phyloP scores from a whole-genome alignment of 2,113 vertebrate species.

The Bucco capensis region DNA sequence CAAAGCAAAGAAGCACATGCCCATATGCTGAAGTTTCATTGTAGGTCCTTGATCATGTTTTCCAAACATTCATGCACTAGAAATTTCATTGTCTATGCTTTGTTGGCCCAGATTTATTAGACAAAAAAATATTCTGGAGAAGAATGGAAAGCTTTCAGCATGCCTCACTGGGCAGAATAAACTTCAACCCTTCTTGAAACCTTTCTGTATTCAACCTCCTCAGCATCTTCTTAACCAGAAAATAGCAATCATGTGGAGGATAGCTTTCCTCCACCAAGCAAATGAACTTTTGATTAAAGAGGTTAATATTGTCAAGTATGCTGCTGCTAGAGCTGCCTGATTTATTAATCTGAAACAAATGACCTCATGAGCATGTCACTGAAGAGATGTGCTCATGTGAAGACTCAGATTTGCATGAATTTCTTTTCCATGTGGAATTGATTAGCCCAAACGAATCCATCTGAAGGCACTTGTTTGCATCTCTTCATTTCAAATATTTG shows the following conservation, averaged over 20 bases:
- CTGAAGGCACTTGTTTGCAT: neutral
- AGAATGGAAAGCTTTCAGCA: neutral
- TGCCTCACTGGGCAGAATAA: neutral
- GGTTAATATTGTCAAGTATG: neutral
- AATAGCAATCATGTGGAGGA: neutral
- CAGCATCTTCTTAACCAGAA: conserved; percentile 12
- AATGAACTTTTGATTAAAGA: conserved; percentile 16
- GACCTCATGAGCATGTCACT: conserved; percentile 7
- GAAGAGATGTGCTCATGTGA: neutral
- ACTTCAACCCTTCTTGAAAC: neutral
- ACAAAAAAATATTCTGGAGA: neutral
- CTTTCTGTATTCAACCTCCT: neutral
- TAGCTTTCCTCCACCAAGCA: neutral
- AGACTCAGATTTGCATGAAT: neutral
- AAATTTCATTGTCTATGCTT: neutral
- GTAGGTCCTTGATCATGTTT: neutral
- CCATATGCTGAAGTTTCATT: neutral
- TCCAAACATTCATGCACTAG: accelerated
- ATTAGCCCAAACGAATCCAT: neutral
- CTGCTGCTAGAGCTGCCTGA: conserved; percentile 1
- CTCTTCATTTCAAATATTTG: neutral
- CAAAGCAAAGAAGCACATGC: neutral
- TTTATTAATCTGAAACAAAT: conserved; percentile 48
- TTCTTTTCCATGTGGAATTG: neutral
- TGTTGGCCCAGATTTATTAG: neutral